phyloP scores from a whole-genome alignment of 2,113 vertebrate genomes.

The Amblyornis subalaris region DNA sequence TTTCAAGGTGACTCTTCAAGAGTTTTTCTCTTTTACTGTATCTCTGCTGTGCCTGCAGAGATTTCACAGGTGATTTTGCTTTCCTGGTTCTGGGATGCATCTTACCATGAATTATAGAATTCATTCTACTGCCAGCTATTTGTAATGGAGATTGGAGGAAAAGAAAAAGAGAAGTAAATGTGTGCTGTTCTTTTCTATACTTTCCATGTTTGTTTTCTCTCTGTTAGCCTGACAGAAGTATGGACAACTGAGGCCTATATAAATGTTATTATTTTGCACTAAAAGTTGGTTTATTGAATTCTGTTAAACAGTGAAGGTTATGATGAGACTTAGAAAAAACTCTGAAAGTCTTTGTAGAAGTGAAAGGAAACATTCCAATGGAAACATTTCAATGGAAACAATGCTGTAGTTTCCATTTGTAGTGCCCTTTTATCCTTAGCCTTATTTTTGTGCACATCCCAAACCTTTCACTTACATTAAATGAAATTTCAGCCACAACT shows the following conservation, averaged over 20 bases:
- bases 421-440: background rate
- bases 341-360: background rate
- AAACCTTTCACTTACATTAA: background rate
- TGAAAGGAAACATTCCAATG: background rate
- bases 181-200: background rate
- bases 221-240: background rate
- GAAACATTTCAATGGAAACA: background rate
- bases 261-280: background rate
- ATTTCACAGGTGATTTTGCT: background rate
- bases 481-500: background rate
- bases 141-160: background rate
- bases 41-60: constrained; percentile 1
- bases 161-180: background rate
- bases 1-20: constrained; percentile 41
- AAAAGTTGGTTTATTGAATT: background rate
- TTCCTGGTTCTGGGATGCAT: background rate
- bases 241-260: background rate
- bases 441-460: background rate
- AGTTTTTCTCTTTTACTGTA: background rate
- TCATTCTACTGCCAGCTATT: background rate
- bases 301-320: background rate
- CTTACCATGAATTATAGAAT: background rate
- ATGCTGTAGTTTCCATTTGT: background rate
- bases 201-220: background rate
- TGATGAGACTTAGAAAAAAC: background rate